These are phyloP conservation scores for Steinernema feltiae DNA, from an alignment of 1,140 invertebrate species.

Conservation along the genomic window DNA sequence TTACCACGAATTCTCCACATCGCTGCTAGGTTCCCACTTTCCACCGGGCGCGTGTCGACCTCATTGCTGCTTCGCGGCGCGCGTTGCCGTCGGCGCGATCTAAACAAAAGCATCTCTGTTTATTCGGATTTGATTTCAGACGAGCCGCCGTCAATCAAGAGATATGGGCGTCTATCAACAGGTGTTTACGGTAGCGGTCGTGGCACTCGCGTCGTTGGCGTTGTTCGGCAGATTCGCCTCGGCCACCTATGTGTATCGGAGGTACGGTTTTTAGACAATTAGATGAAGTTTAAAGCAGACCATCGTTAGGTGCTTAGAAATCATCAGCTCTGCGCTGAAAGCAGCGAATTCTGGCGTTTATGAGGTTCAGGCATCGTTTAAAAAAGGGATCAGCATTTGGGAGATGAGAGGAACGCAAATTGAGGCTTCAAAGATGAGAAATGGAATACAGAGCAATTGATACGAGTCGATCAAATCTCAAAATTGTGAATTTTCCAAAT, in stretches of 20 bases:
- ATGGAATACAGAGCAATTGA: too few species aligned
- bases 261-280: background rate
- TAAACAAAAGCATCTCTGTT: background rate
- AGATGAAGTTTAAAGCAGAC: background rate
- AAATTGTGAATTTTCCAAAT: too few species aligned
- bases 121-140: background rate
- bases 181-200: background rate
- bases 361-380: too few species aligned
- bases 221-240: background rate
- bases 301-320: background rate
- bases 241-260: background rate
- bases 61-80: background rate
- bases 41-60: background rate
- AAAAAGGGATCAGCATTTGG: too few species aligned
- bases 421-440: too few species aligned
- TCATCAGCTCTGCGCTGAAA: background rate
- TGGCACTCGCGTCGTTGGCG: background rate
- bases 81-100: background rate
- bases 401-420: too few species aligned
- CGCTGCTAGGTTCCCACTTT: background rate
- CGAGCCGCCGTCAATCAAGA: background rate
- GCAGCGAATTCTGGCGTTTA: too few species aligned
- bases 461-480: too few species aligned
- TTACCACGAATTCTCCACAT: too few species aligned
- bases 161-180: background rate